Conservation (phyloP, 2,113 vertebrate genomes). For the Callorhinus ursinus region DNA sequence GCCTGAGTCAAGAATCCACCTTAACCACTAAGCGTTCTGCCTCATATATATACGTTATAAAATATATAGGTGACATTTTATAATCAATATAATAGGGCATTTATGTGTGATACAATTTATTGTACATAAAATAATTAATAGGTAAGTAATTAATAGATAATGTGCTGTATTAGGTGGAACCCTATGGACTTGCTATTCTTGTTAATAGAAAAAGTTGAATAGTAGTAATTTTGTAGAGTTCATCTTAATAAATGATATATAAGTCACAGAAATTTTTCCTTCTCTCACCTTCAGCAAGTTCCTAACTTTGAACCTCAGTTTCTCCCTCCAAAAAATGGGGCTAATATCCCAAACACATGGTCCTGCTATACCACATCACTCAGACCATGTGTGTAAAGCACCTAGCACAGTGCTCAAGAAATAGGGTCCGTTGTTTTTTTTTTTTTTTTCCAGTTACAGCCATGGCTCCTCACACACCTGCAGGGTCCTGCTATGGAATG, state of each 20-base stretch:
- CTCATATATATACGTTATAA: background rate
- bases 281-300: background rate
- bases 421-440: too few species aligned
- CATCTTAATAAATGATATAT: background rate
- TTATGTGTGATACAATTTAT: background rate
- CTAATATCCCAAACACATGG: too few species aligned
- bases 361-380: rapidly evolving
- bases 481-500: background rate
- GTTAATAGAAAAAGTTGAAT: background rate
- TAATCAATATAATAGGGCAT: background rate
- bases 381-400: background rate
- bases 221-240: background rate
- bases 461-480: background rate
- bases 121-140: background rate
- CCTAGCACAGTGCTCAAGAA: background rate
- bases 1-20: background rate
- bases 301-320: background rate
- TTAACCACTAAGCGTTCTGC: background rate
- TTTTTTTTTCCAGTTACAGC: too few species aligned
- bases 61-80: background rate
- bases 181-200: background rate
- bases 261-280: background rate
- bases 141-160: background rate
- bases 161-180: background rate
- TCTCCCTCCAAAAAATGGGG: background rate